Base-by-base conservation (phyloP, 2,797 vertebrate species). In the Triplophysa yarkandensis region DNA sequence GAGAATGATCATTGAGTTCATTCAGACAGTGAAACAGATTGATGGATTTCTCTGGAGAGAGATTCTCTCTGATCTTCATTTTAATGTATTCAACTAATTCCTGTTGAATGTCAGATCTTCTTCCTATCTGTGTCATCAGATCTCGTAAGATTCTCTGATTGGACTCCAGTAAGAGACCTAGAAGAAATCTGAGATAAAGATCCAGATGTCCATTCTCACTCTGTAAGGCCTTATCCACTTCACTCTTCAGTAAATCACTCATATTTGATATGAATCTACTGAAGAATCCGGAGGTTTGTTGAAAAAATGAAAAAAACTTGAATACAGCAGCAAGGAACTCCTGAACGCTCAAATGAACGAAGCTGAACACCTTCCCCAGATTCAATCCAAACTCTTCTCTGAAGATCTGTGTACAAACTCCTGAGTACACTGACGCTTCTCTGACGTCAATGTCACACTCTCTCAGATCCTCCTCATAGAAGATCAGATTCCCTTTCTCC, bases 281-380 rank as follows among this genome's bases (percentile, higher is more conserved):
- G n/a, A n/a, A n/a, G n/a, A n/a, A n/a, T n/a, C n/a, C n/a, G n/a
- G n/a, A n/a, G n/a, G n/a, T n/a, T n/a, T n/a, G n/a, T n/a, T n/a
- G n/a, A n/a, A n/a, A n/a, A n/a, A n/a, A n/a, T n/a, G n/a, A n/a
- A n/a, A n/a, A n/a, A n/a, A n/a, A 41, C 13, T 4, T 14, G 13
- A 41, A 41, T 1, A 41, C 11, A 41, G 80, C 80, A 21, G 80
- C 80, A 32, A 81, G 57, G 23, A 71, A 68, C 48, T 81, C 80
- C 76, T 81, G 80, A 62, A 81, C 76, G 34, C 67, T 81, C 61
- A 81, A 46, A 36, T 81, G 80, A 17, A 78, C 80, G 76, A 81
- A 81, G 41, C 76, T 76, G 36, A 78, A 81, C 32, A 76, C 72
- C 25, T 57, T 78, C 28, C 34, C 66, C 8, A 28, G 21, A 57